Base-by-base conservation (phyloP, 2,113 vertebrate species). In the Caloenas nicobarica region DNA sequence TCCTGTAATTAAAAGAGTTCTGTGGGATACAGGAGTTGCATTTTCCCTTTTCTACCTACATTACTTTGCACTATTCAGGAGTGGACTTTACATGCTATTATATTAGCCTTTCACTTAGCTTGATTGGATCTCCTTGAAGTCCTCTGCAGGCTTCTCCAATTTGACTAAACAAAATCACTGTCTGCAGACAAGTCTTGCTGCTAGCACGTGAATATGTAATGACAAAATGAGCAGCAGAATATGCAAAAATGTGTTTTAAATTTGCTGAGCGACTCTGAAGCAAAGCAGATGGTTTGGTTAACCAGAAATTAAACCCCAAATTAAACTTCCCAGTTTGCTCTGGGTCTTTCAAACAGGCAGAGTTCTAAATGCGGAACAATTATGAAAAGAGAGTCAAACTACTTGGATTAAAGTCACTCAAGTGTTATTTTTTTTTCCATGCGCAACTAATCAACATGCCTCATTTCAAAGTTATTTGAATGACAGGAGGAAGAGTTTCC, bases 121-220 rank as follows among this genome's bases (percentile, higher is more conserved):
- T 88, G 56, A 94, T 94, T 88, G 91, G 56, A 92, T 81, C 94
- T 96, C 80, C 83, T 89, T 95, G 83, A 92, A 96, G 94, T 81
- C 38, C 80, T 82, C 77, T 4, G 3, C 86, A 94, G 92, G 86
- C 94, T 95, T 81, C 88, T 88, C 60, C 38, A 51, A 95, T 97
- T 96, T 96, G 96, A 88, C 88, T 97, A 95, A 92, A 81, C 92
- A 93, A 94, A 92, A 81, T 78, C 76, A 29, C 64, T 74, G 95
- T 92, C 95, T 96, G 92, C 80, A 89, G 64, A 91, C 91, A 86
- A 33, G 95, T 92, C 92, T 96, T 5, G 1, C 92, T 70, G 64
- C 94, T 90, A 38, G 80, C 1, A 2, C 14, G 24, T 74, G 60
- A 93, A 58, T 74, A 14, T 56, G 11, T 84, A 58, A 88, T 53